Conservation (phyloP, 1,140 invertebrate species). For the Trichogramma pretiosum region DNA sequence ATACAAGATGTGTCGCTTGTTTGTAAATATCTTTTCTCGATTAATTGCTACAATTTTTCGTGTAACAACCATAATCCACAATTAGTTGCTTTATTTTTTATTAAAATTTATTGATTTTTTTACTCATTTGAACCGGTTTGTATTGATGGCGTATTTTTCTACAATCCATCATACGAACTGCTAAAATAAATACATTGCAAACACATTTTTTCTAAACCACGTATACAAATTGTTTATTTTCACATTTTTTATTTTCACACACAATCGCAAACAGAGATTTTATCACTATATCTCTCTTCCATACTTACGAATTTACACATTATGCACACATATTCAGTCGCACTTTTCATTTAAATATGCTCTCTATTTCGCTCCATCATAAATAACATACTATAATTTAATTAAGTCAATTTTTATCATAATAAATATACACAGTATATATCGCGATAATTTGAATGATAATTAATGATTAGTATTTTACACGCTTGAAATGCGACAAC, state of each 20-base stretch:
- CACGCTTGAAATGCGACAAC: conserved; percentile 40
- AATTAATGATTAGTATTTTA: conserved; percentile 44
- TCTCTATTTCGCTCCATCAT: conserved; percentile 14
- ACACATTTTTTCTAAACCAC: conserved; percentile 22
- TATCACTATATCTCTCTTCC: conserved; percentile 19
- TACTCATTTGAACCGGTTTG: conserved; percentile 4
- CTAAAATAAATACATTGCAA: too few species aligned
- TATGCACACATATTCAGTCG: conserved; percentile 2
- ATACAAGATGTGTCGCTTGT: conserved; percentile 42
- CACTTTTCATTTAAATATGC: too few species aligned
- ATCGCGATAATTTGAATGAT: conserved; percentile 41
- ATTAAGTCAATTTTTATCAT: conserved; percentile 35
- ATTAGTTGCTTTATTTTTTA: background rate
- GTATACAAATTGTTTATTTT: conserved; percentile 8
- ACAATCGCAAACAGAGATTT: conserved; percentile 20
- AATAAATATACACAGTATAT: conserved; percentile 43
- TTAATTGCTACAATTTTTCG: conserved; percentile 5
- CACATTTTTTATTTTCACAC: conserved; percentile 7
- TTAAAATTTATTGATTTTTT: conserved; percentile 11
- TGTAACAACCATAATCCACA: conserved; percentile 8
- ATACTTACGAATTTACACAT: conserved; percentile 10
- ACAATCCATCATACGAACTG: conserved; percentile 10
- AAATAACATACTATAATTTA: conserved; percentile 21
- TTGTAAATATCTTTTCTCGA: conserved; percentile 21
- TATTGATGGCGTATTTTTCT: background rate